Percentiles rank a stretch among this genome's conserved stretches.
Evolutionary conservation across 2,797 vertebrate genomes (phyloP).

Genomic region (Phataginus tricuspis): DNA sequence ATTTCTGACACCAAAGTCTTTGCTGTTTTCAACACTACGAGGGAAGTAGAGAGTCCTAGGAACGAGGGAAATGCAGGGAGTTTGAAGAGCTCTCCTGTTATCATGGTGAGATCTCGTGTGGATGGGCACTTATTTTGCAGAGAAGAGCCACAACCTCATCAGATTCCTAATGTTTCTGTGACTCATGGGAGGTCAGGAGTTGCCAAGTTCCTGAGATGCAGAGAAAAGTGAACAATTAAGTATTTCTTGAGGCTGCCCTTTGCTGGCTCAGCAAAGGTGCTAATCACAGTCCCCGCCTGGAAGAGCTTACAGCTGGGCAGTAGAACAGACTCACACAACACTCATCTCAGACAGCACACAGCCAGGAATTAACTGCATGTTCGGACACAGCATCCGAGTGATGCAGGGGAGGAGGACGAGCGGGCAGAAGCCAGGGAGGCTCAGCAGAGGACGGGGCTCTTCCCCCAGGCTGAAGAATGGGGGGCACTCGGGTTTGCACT

Average conservation of each 20-base stretch:
- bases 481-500: not conserved
- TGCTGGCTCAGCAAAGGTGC: not conserved
- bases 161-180: not conserved
- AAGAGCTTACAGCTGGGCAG: not conserved
- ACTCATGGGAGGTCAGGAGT: not conserved
- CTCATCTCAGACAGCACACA: not conserved
- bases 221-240: not conserved
- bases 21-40: not conserved
- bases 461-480: not conserved
- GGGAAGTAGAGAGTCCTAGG: not conserved
- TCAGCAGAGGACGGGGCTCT: not conserved
- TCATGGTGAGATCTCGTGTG: not conserved
- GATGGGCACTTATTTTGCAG: not conserved
- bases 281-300: not conserved
- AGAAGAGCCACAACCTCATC: not conserved
- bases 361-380: not conserved
- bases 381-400: not conserved
- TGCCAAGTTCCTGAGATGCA: not conserved
- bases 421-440: not conserved
- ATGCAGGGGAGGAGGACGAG: not conserved
- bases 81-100: not conserved
- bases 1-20: not conserved
- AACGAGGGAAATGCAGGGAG: not conserved
- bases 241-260: not conserved
- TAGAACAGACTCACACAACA: rapidly evolving